Percentiles rank a stretch among this genome's conserved stretches.
These are phyloP conservation scores for Gymnobelideus leadbeateri DNA, from an alignment of 2,113 vertebrate genomes.

Conservation along the genomic window DNA sequence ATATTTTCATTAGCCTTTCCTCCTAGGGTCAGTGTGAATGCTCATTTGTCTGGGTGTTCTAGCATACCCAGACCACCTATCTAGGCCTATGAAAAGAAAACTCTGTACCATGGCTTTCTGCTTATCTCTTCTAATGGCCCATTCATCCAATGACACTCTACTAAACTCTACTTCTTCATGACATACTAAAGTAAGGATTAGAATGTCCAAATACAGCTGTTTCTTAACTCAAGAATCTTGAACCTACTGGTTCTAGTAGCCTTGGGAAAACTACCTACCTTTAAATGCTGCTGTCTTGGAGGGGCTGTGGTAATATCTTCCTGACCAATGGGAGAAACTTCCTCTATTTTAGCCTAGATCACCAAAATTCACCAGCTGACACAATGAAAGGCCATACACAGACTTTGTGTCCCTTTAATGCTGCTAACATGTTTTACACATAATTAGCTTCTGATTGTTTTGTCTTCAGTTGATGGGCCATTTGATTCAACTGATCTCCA, in stretches of 20 bases:
- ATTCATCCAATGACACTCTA: background rate
- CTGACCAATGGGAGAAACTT: rapidly evolving
- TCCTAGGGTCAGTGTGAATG: background rate
- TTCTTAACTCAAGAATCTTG: background rate
- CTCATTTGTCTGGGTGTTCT: background rate
- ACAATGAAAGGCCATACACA: rapidly evolving
- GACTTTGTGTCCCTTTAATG: background rate
- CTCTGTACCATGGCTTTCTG: too few species aligned
- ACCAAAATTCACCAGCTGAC: background rate
- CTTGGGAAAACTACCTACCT: background rate
- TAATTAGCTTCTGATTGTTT: slow-evolving; percentile 38
- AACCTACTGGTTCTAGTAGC: rapidly evolving
- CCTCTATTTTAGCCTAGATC: background rate
- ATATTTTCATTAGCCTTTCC: background rate
- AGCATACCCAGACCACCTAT: background rate
- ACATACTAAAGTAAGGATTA: background rate
- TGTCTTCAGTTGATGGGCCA: slow-evolving; percentile 35
- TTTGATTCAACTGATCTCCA: slow-evolving; percentile 58
- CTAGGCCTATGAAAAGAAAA: background rate
- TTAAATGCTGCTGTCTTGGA: background rate
- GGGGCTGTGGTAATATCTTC: background rate
- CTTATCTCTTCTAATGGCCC: rapidly evolving
- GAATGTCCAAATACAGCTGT: background rate
- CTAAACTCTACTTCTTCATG: background rate
- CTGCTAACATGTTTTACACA: background rate